Evolutionary conservation across 2,797 vertebrate species (phyloP), one percentile per base, ranked within the genome.

Genomic region (Sebastes melanostomus): DNA sequence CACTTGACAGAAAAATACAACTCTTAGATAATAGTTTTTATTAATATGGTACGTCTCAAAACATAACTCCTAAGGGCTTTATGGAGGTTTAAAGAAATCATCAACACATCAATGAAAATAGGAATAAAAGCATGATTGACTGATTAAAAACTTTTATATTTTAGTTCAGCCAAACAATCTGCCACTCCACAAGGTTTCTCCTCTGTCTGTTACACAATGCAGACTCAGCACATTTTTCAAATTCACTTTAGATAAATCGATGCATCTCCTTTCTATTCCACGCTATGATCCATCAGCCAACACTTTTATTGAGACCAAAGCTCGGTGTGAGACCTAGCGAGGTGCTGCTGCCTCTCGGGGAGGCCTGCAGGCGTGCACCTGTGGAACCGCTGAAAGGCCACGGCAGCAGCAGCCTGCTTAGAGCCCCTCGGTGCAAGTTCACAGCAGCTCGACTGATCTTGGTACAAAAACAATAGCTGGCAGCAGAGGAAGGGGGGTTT

Each of bases 311-410:
- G 50, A 61, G 29, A 16, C 42, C 34, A 24, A 38, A 67, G 61
- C 71, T 82, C 65, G 73, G 68, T 52, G 20, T 71, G 68, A 50
- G 60, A 70, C 60, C 34, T 18, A 24, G 34, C 27, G 61, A 75
- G 78, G 36, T 61, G 67, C 36, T 56, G 46, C 30, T 34, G 63
- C 61, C 78, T 78, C 72, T 58, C 8, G 5, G 80, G 61, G 50
- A 74, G 24, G 80, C 86, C 87, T 78, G 80, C 78, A 78, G 82
- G 55, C 22, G 1, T 63, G 24, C 88, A 90, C 86, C 85, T 90
- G 86, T 83, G 55, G 77, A 84, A 69, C 38, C 2, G 24, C 75
- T 59, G 36, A 81, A 86, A 84, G 70, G 42, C 87, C 76, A 77
- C 66, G 3, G 12, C 69, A 66, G 55, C 69, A 66, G 59, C 70